Evolutionary conservation across 2,113 vertebrate species (phyloP), one percentile per base, ranked within the genome.

Genomic region (Gracilinanus agilis): DNA sequence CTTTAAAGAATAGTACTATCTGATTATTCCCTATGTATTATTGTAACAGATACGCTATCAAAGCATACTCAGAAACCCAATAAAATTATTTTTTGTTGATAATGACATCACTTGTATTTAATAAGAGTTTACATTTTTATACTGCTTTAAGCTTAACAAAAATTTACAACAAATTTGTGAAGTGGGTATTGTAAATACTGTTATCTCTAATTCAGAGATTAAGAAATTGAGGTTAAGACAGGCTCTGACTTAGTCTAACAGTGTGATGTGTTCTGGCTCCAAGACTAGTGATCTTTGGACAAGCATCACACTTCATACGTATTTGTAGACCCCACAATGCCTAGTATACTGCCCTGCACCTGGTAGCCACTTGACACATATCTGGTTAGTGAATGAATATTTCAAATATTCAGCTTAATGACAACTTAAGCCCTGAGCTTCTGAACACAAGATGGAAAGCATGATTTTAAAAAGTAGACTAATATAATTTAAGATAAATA

Each of bases 351-450:
- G 44, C 21, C 9, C 49, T 13, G 2, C 1, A 88, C 5, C 92
- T 89, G 44, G 23, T 44, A 90, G 94, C 44, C 16, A 96, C 0
- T 13, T 29, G 90, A 19, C 83, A 95, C 55, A 24, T 58, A 3
- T 34, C 94, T 95, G 83, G 53, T 67, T 56, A 93, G 90, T 56
- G 27, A 92, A 91, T 44, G 61, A 95, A 54, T 93, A 92, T 91
- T 94, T 12, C 23, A 96, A 55, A 91, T 92, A 53, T 90, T 93
- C 93, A 88, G 7, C 67, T 95, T 61, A 95, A 90, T 29, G 67
- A 53, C 92, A 94, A 61, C 29, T n/a, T 53, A 49, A 94, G 44
- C 90, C 93, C 93, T 96, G 90, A 55, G 24, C 95, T 91, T 49
- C 44, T 54, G 90, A 7, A 83, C 27, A 67, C 55, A 54, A 95